Evolutionary conservation across 2,797 vertebrate genomes (phyloP).

Genomic region (Pseudomugil gertrudae): DNA sequence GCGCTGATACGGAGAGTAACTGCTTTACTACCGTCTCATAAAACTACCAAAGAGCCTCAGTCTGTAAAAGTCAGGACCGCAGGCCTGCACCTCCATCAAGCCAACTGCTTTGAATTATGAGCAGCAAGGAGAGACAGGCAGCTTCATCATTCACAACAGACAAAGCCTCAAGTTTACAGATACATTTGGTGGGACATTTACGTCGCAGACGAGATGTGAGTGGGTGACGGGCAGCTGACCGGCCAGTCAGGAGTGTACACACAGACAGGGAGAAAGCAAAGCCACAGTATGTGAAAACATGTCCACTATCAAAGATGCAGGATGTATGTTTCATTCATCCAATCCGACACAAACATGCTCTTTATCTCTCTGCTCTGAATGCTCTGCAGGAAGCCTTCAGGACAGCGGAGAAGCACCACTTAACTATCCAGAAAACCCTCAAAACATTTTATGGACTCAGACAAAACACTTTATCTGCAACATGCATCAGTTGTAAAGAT

Average conservation of each 20-base stretch:
- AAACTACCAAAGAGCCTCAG: conserved; percentile 27
- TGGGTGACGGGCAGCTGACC: conserved; percentile 44
- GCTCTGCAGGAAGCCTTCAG: conserved; percentile 45
- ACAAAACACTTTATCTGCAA: conserved; percentile 48
- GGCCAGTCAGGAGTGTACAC: conserved; percentile 22
- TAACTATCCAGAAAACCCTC: conserved; percentile 29
- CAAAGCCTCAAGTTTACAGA: conserved; percentile 33
- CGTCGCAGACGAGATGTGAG: conserved; percentile 35
- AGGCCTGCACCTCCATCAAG: conserved; percentile 4
- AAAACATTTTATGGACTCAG: conserved; percentile 9
- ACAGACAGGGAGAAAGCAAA: conserved; percentile 53
- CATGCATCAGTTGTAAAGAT: conserved; percentile 38
- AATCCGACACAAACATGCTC: conserved; percentile 64
- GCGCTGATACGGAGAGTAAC: neutral
- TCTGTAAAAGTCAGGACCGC: conserved; percentile 13
- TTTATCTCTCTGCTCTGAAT: conserved; percentile 54
- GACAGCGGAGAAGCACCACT: conserved; percentile 14
- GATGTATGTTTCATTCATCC: conserved; percentile 63
- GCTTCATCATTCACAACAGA: conserved; percentile 17
- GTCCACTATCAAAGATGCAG: conserved; percentile 58
- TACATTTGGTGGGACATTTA: conserved; percentile 36
- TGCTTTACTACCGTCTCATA: conserved; percentile 49
- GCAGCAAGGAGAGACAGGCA: neutral
- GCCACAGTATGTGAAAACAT: conserved; percentile 71
- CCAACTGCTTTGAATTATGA: conserved; percentile 37